Base-by-base conservation (phyloP, 2,113 vertebrate species). In the Anser brachyrhynchus region DNA sequence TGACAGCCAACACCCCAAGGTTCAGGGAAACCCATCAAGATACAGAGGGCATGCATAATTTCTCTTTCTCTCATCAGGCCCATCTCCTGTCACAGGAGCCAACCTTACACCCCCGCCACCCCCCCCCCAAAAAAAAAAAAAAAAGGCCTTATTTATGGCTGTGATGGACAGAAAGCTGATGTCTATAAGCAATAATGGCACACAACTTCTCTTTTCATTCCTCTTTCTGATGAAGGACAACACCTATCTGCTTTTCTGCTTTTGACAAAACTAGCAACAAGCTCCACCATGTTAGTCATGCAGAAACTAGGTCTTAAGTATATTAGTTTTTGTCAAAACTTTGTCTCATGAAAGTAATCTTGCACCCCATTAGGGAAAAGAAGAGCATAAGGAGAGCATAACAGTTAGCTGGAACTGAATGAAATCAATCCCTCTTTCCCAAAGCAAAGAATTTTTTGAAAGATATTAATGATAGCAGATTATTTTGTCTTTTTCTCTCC, bases 11-110 rank as follows among this genome's bases (percentile, higher is more conserved):
- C 8, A 26, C 17, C 6, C 13, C 6, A 25, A 14, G 7, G 11
- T 4, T 21, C 15, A 74, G 28, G 4, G 6, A 70, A 9, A 58
- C 62, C 35, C 72, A n/a, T 6, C 46, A 81, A 81, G 28, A 29
- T 29, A 3, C 7, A 66, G 31, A 57, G 1, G 9, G 12, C 1
- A 3, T 6, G 8, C 1, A 1, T 17, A 0, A 44, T 51, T 88
- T 86, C 26, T 59, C 21, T 39, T 74, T 73, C 28, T 75, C 39
- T 23, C n/a, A n/a, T 33, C 44, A 59, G 31, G 31, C 55, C 39
- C 55, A 46, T 22, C 41, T 35, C 51, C 6, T 57, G 15, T 65
- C n/a, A 25, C 20, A 26, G 11, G 29, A 89, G 78, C 6, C 15
- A 41, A 41, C 41, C 11, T 41, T 39, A 39, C 39, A 10, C 41